Evolutionary conservation across 2,888 invertebrate genomes (phyloP).

Genomic region (Aleiodes alternator): DNA sequence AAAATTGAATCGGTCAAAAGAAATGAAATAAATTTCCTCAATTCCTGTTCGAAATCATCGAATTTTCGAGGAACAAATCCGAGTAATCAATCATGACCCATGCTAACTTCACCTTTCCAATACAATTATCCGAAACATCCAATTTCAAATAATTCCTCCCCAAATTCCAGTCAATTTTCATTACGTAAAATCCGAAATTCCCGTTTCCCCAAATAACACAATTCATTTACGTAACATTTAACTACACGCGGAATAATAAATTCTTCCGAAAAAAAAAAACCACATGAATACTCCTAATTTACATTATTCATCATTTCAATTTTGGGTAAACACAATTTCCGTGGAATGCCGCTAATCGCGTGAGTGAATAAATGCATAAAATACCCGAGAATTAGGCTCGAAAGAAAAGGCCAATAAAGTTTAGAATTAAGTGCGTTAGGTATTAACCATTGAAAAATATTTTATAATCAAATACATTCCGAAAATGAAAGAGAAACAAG

Average conservation of each 20-base stretch:
- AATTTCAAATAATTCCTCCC: too few relatives aligned
- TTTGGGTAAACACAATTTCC: background rate
- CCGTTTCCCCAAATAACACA: background rate
- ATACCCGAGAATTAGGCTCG: constrained; percentile 5
- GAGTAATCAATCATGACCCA: too few relatives aligned
- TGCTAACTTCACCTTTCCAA: too few relatives aligned
- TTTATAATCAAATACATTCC: constrained; percentile 60
- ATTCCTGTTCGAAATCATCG: too few relatives aligned
- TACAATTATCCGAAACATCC: too few relatives aligned
- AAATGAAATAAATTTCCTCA: too few relatives aligned
- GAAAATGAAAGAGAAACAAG: constrained; percentile 27
- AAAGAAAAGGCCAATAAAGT: constrained; percentile 36
- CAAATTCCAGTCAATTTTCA: too few relatives aligned
- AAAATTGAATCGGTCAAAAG: too few relatives aligned
- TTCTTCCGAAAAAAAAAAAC: background rate
- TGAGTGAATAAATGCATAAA: constrained; percentile 26
- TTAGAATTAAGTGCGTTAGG: constrained; percentile 39
- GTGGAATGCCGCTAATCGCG: constrained; percentile 34
- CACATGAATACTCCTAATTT: background rate
- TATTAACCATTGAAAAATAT: constrained; percentile 54
- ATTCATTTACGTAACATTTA: constrained; percentile 25
- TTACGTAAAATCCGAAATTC: too few relatives aligned
- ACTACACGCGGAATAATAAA: constrained; percentile 10
- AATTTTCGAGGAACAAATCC: too few relatives aligned
- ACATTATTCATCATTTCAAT: background rate